Conservation (phyloP, 2,797 vertebrate genomes). For the Sardinella longiceps region DNA sequence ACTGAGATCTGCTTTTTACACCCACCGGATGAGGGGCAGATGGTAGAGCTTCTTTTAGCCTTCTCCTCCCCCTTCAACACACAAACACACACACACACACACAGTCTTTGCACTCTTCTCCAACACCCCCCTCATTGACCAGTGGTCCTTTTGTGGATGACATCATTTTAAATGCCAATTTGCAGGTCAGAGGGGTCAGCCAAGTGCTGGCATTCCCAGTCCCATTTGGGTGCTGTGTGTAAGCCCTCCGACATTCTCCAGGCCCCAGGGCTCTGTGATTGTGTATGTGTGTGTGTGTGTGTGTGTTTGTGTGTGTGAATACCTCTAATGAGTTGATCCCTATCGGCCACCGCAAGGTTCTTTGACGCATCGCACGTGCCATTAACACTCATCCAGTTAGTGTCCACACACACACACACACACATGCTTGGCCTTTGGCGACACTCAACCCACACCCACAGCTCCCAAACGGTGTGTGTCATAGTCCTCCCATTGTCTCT, state of each 20-base stretch:
- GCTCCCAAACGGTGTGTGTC: background rate
- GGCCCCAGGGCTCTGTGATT: background rate
- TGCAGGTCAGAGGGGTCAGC: background rate
- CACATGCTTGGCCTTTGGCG: background rate
- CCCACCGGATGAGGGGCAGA: background rate
- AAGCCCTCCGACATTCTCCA: background rate
- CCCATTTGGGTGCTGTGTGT: background rate
- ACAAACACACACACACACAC: background rate
- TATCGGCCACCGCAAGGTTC: background rate
- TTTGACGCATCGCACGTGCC: constrained; percentile 6
- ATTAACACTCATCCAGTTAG: background rate
- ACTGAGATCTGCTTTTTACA: constrained; percentile 4
- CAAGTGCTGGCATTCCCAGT: constrained; percentile 3
- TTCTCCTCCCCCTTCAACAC: background rate
- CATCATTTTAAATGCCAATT: background rate
- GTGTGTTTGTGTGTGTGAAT: background rate
- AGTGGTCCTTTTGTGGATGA: background rate
- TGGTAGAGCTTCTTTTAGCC: background rate
- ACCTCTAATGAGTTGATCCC: constrained; percentile 2
- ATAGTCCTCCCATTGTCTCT: background rate
- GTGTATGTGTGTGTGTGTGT: background rate
- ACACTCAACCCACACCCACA: background rate
- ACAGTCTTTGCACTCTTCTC: background rate
- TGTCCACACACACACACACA: background rate
- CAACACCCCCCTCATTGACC: background rate